phyloP scores from a whole-genome alignment of 2,797 vertebrate species.

The Kryptolebias ocellatus region DNA sequence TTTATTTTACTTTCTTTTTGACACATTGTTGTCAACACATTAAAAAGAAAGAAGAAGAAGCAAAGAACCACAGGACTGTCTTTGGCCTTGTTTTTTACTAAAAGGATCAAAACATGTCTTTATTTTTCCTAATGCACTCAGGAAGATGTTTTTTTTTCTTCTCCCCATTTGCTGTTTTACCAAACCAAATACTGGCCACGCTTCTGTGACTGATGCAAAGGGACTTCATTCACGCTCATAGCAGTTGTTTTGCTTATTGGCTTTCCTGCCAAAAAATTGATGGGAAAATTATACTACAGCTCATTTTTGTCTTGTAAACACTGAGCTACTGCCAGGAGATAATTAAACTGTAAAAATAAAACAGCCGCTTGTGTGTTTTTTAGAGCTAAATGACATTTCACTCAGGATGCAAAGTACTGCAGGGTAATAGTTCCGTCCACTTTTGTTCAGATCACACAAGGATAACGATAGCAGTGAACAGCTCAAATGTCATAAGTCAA shows the following conservation, averaged over 20 bases:
- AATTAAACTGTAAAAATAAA: neutral
- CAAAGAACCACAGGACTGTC: neutral
- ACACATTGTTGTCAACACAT: too few species aligned
- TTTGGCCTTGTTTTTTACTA: too few species aligned
- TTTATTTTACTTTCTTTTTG: too few species aligned
- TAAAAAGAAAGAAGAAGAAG: too few species aligned
- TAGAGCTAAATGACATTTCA: neutral
- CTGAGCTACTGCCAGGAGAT: slow-evolving; percentile 5
- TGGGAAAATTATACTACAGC: neutral
- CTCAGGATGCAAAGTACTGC: too few species aligned
- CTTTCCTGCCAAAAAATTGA: slow-evolving; percentile 4
- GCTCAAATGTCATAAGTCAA: too few species aligned
- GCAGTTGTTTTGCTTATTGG: neutral
- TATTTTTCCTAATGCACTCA: neutral
- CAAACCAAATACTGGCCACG: neutral
- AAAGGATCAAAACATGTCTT: neutral
- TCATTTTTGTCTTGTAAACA: slow-evolving; percentile 12
- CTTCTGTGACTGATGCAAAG: neutral
- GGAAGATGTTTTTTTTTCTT: neutral
- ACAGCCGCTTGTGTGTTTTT: neutral
- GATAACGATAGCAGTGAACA: too few species aligned
- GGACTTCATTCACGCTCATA: neutral
- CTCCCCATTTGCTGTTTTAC: neutral
- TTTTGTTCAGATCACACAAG: too few species aligned
- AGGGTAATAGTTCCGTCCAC: too few species aligned